Conservation (phyloP, 2,888 invertebrate species). For the Andricus curvator region DNA sequence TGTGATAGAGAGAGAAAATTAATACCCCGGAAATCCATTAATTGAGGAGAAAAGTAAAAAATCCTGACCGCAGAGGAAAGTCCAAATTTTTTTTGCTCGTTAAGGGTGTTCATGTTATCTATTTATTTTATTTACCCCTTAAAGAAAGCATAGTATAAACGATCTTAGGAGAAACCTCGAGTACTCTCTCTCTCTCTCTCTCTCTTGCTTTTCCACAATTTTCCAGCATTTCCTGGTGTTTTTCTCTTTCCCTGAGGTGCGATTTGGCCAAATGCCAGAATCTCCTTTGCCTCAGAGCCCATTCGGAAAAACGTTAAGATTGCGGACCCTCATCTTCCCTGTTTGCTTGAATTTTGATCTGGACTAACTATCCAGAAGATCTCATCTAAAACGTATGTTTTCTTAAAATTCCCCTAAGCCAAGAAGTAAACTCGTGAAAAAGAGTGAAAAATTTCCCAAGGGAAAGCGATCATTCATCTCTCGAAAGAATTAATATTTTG, state of each 20-base stretch:
- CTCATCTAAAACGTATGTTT: neutral
- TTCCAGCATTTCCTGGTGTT: conserved; percentile 39
- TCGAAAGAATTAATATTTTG: neutral
- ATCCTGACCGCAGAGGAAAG: neutral
- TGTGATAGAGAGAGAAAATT: no score
- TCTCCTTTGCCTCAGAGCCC: conserved; percentile 18
- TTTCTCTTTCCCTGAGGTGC: conserved; percentile 40
- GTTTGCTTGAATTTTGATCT: conserved; percentile 28
- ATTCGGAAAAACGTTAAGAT: conserved; percentile 41
- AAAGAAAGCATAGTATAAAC: conserved; percentile 30
- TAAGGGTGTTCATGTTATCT: conserved; percentile 17
- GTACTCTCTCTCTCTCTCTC: conserved; percentile 12
- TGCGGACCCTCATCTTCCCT: conserved; percentile 26
- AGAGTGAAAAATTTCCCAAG: neutral
- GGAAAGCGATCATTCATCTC: conserved; percentile 5
- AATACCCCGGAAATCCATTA: neutral
- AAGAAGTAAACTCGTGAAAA: neutral
- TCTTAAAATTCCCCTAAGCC: neutral
- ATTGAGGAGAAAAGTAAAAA: neutral
- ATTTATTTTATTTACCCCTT: conserved; percentile 27
- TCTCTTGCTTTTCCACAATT: conserved; percentile 29
- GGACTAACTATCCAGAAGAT: conserved; percentile 9
- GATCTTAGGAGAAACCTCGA: conserved; percentile 26
- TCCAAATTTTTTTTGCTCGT: conserved; percentile 5
- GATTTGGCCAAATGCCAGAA: conserved; percentile 46